Percentiles rank a stretch among this genome's conserved stretches.
Conservation (phyloP, 2,888 invertebrate species). For the Agrotis segetum region DNA sequence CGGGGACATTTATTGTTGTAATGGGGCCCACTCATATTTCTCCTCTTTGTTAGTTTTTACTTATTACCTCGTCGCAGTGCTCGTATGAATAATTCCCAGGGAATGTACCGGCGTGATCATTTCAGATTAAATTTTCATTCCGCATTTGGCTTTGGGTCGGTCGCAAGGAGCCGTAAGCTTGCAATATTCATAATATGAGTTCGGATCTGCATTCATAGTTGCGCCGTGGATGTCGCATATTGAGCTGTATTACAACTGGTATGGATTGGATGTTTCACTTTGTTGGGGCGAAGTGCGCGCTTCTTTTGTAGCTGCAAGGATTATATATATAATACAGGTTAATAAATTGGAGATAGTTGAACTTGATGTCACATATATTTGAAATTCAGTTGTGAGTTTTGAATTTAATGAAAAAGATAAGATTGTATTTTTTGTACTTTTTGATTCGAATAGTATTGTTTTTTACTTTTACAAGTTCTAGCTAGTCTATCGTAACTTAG, state of each 20-base stretch:
- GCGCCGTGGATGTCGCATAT: constrained; percentile 47
- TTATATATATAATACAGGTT: background rate
- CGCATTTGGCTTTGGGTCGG: constrained; percentile 74
- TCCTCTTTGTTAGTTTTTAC: constrained; percentile 82
- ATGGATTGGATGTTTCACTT: constrained; percentile 41
- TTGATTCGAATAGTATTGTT: too few relatives aligned
- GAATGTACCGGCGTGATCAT: constrained; percentile 75
- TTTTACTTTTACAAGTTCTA: too few relatives aligned
- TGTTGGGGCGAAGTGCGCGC: constrained; percentile 4
- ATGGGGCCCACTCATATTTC: constrained; percentile 82
- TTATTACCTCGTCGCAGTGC: constrained; percentile 73
- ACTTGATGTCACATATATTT: background rate
- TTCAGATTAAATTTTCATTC: constrained; percentile 83
- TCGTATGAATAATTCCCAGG: constrained; percentile 81
- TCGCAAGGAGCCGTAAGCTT: constrained; percentile 67
- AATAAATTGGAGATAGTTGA: background rate
- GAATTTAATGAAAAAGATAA: background rate
- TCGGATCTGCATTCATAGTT: constrained; percentile 68
- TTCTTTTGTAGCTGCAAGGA: background rate
- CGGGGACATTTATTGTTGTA: constrained; percentile 83
- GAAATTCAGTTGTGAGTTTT: background rate
- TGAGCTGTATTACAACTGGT: constrained; percentile 42
- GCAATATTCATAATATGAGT: constrained; percentile 80
- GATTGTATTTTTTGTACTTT: background rate
- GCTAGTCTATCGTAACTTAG: too few relatives aligned